A percentile compares a stretch with the other conserved stretches of the same genome.
Conservation (phyloP, 2,113 vertebrate species). For the Chamaetylas fuelleborni region DNA sequence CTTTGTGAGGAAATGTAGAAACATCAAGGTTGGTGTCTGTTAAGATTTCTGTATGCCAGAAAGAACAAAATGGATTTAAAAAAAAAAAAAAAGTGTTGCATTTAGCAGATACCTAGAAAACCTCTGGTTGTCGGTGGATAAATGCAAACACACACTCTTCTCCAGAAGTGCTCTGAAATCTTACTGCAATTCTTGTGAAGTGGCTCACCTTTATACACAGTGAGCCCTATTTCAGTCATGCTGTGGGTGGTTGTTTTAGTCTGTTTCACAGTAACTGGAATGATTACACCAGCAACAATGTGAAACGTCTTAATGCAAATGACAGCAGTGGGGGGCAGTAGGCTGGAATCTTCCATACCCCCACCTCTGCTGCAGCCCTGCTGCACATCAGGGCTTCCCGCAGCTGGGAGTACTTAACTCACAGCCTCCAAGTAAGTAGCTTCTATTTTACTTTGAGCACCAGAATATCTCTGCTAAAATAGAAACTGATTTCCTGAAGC, state of each 20-base stretch:
- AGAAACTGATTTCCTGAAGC: background rate
- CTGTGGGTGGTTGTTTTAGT: conserved; percentile 5
- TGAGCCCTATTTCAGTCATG: background rate
- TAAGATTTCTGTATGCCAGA: background rate
- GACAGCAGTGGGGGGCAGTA: background rate
- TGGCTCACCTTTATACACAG: background rate
- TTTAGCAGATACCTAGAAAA: background rate
- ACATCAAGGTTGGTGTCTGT: background rate
- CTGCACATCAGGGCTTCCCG: background rate
- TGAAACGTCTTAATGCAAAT: background rate
- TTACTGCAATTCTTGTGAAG: background rate
- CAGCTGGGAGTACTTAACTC: background rate
- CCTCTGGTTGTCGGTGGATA: background rate
- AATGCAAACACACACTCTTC: background rate
- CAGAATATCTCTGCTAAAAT: background rate
- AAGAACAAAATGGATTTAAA: background rate
- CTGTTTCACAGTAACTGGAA: conserved; percentile 14
- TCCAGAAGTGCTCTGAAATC: background rate
- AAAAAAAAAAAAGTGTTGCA: background rate
- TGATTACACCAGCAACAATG: background rate
- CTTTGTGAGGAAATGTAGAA: background rate
- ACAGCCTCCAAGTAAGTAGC: background rate
- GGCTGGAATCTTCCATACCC: background rate
- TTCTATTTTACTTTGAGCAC: background rate
- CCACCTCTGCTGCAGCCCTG: accelerated